Evolutionary conservation across 2,113 vertebrate species (phyloP), one percentile per base, ranked within the genome.

Genomic region (Nesoenas mayeri): DNA sequence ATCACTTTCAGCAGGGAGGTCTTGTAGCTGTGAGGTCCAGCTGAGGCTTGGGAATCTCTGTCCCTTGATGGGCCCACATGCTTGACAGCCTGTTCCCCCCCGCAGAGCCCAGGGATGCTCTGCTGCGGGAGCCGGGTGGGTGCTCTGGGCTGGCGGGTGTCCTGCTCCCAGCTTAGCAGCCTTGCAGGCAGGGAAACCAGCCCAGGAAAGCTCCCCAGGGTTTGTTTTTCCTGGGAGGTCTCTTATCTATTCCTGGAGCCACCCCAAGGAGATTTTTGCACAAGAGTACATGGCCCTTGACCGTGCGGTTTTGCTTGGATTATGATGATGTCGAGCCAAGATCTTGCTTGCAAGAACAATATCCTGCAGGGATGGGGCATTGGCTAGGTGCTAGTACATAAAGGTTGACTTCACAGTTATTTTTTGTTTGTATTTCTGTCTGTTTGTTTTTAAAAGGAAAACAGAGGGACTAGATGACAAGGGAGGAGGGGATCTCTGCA

Each of bases 21-120:
- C 20, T 79, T 4, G 1, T n/a, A 89, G 32, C 34, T 7, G 7
- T 2, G 5, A 47, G 48, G 13, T 34, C 66, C 80, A 20, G 0
- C 4, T 31, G 34, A n/a, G 58, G 29, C 15, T 80, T 72, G 62
- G 42, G 31, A 64, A 53, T 31, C 36, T 61, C 73, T 67, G 29
- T 40, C 67, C 24, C 62, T 57, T 36, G 42, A 12, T 51, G 28
- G 50, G 29, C 20, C 56, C 2, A 0, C 10, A 0, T 5, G n/a
- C 44, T 42, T 0, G 0, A 7, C 19, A 67, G 38, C 36, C 44
- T 77, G 15, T 44, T 44, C 42, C 42, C 15, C 44, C 18, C 44
- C 44, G 3, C 44, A 2, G 40, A 32, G 40, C 48, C 28, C 25
- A 15, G 48, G 69, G 57, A 18, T 48, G 40, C 53, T 67, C 19